Evolutionary conservation across 2,113 vertebrate genomes (phyloP).

Genomic region (Aptenodytes forsteri): DNA sequence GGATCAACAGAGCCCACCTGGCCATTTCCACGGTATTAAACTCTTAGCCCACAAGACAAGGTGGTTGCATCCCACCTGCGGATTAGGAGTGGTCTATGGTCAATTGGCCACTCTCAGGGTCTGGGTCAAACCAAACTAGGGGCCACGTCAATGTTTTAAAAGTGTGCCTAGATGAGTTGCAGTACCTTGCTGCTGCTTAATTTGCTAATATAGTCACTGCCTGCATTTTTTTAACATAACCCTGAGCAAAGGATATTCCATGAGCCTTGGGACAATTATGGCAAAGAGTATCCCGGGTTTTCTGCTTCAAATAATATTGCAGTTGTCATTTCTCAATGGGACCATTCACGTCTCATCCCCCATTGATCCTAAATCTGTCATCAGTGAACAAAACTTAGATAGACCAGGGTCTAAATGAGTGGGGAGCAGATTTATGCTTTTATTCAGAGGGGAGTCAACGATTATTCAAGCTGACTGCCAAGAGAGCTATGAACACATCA

Average conservation of each 20-base stretch:
- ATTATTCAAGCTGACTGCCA: not conserved
- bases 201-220: not conserved
- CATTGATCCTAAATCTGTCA: not conserved
- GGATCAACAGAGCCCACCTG: not conserved
- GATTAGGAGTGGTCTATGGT: not conserved
- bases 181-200: not conserved
- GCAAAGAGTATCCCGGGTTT: not conserved
- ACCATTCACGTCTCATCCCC: not conserved
- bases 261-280: not conserved
- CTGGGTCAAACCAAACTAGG: not conserved
- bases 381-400: not conserved
- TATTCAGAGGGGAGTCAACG: not conserved
- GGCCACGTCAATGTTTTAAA: not conserved
- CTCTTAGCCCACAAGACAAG: not conserved
- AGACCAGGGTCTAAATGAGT: not conserved
- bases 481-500: not conserved
- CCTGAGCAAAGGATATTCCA: not conserved
- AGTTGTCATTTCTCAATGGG: not conserved
- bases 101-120: not conserved
- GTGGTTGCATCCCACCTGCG: not conserved
- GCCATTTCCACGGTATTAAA: not conserved
- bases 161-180: not conserved
- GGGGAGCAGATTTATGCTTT: not conserved
- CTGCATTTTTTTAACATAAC: accelerated
- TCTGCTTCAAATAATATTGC: not conserved